Evolutionary conservation across 92 coral and sea anemone species (phyloP).

Genomic region (Metridium senile): DNA sequence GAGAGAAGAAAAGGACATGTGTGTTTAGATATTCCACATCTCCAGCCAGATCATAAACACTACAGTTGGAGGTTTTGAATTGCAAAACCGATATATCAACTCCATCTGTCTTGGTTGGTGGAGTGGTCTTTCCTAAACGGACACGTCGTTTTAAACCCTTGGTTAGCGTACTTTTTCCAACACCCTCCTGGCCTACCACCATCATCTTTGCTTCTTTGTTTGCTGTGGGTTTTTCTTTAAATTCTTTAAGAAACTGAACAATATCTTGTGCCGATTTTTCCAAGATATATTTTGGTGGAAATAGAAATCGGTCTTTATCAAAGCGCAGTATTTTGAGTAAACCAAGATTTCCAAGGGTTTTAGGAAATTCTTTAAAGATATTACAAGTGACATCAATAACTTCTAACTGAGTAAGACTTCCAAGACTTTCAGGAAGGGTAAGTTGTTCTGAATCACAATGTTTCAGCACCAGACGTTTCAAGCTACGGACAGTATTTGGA

Average conservation of each 20-base stretch:
- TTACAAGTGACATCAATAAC: slow-evolving; percentile 24
- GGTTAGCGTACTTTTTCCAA: slow-evolving; percentile 34
- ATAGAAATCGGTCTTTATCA: slow-evolving; percentile 6
- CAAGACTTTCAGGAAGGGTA: neutral
- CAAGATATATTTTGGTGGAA: slow-evolving; percentile 26
- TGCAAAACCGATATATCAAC: slow-evolving; percentile 6
- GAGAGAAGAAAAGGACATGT: slow-evolving; percentile 28
- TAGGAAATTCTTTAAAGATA: slow-evolving; percentile 3
- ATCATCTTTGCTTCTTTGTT: slow-evolving; percentile 25
- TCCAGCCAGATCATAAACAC: slow-evolving; percentile 37
- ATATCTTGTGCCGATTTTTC: neutral
- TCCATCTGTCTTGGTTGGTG: slow-evolving; percentile 34
- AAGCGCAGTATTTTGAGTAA: slow-evolving; percentile 11
- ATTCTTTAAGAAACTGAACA: slow-evolving; percentile 4
- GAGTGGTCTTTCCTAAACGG: neutral
- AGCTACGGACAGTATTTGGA: neutral
- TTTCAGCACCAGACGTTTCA: slow-evolving; percentile 25
- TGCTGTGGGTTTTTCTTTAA: neutral
- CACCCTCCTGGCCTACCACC: slow-evolving; percentile 46
- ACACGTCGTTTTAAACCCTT: slow-evolving; percentile 21
- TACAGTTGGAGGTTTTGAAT: slow-evolving; percentile 2
- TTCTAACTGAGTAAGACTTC: slow-evolving; percentile 1
- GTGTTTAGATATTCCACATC: slow-evolving; percentile 49
- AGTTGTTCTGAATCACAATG: slow-evolving; percentile 5
- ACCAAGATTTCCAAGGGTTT: neutral